Evolutionary conservation across 2,113 vertebrate genomes (phyloP).

Genomic region (Colaptes auratus): DNA sequence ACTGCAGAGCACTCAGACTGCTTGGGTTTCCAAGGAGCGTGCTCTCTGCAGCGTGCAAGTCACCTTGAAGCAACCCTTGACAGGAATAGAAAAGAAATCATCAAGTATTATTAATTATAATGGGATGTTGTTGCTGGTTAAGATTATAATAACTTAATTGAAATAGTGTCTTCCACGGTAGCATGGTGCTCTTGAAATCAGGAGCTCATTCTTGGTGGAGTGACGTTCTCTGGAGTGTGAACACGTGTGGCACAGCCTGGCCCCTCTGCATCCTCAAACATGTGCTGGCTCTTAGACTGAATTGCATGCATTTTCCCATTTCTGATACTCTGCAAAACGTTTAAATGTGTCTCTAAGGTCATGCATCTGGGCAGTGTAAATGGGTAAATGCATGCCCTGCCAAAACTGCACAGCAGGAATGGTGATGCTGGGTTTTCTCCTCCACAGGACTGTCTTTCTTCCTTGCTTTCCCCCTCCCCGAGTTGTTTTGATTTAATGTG

Average conservation of each 20-base stretch:
- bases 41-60: not conserved
- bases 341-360: not conserved
- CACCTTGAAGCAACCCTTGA: slow-evolving; percentile 51
- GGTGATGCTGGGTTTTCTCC: not conserved
- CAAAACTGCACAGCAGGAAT: not conserved
- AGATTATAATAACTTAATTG: slow-evolving; percentile 45
- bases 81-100: slow-evolving; percentile 27
- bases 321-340: not conserved
- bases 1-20: not conserved
- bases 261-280: not conserved
- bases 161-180: not conserved
- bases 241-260: not conserved
- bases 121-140: slow-evolving; percentile 42
- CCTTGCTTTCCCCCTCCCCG: not conserved
- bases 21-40: not conserved
- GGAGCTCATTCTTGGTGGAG: not conserved
- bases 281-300: not conserved
- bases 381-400: not conserved
- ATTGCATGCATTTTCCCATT: not conserved
- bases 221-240: not conserved
- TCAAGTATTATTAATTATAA: slow-evolving; percentile 59
- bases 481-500: slow-evolving; percentile 30
- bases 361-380: not conserved
- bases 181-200: not conserved
- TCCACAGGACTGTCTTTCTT: not conserved